Conservation (phyloP, 2,113 vertebrate genomes). For the Columbina picui region DNA sequence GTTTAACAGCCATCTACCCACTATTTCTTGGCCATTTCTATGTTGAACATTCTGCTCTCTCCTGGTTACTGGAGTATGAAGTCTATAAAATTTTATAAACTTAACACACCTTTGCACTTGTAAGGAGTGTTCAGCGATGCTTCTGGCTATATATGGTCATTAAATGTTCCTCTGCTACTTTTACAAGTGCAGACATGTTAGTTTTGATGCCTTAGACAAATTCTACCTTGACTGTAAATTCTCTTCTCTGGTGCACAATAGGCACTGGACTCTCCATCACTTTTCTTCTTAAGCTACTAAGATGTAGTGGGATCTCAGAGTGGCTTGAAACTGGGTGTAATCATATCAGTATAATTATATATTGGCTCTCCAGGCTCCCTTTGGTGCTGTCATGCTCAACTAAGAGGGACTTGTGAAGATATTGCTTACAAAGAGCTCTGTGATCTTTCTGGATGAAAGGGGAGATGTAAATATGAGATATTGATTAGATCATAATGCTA, state of each 20-base stretch:
- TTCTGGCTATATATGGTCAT: neutral
- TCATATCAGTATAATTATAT: neutral
- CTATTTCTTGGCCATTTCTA: neutral
- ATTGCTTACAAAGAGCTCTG: slow-evolving; percentile 42
- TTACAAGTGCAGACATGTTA: neutral
- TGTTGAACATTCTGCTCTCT: neutral
- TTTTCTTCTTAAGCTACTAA: neutral
- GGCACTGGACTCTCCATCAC: neutral
- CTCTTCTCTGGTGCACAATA: neutral
- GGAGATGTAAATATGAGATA: slow-evolving; percentile 57
- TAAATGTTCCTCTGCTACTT: neutral
- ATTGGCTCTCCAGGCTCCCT: slow-evolving; percentile 22
- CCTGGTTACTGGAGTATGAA: neutral
- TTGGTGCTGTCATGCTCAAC: slow-evolving; percentile 8
- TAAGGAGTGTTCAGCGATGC: neutral
- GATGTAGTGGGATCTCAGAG: neutral
- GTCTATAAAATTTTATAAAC: neutral
- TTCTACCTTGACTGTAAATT: neutral
- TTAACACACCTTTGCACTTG: neutral
- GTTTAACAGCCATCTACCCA: neutral
- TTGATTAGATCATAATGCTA: slow-evolving; percentile 55
- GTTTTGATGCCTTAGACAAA: neutral
- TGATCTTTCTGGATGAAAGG: slow-evolving; percentile 63
- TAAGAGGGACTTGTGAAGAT: slow-evolving; percentile 45
- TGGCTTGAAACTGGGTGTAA: neutral